phyloP scores from a whole-genome alignment of 2,797 vertebrate species.

The Sylvia borin region DNA sequence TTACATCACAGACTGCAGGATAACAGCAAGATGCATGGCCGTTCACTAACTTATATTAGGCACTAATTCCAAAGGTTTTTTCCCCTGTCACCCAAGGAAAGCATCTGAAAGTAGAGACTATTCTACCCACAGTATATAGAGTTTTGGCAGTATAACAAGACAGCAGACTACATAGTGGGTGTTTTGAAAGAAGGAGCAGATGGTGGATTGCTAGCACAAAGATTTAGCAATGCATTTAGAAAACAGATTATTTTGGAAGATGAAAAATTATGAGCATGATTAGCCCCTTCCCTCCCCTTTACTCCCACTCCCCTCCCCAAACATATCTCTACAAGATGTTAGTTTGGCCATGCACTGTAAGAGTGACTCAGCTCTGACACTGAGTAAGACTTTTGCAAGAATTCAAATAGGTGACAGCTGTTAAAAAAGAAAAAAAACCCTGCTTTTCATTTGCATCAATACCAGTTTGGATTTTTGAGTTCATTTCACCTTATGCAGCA shows the following conservation, averaged over 20 bases:
- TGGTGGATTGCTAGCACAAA: conserved; percentile 60
- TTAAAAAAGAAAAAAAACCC: background rate
- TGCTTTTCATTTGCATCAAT: background rate
- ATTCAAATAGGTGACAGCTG: conserved; percentile 9
- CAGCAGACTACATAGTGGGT: conserved; percentile 45
- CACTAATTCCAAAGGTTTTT: background rate
- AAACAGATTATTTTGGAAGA: conserved; percentile 64
- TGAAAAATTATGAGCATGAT: conserved; percentile 59
- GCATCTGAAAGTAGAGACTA: conserved; percentile 22
- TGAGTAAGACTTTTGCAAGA: background rate
- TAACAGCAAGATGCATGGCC: conserved; percentile 11
- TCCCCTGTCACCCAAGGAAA: conserved; percentile 24
- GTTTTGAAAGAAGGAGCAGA: conserved; percentile 61
- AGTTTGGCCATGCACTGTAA: background rate
- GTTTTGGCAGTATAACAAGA: conserved; percentile 47
- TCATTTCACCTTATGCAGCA: background rate
- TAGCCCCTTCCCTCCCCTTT: conserved; percentile 7
- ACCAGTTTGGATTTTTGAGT: background rate
- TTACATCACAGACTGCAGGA: conserved; percentile 31
- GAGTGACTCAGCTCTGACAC: conserved; percentile 23
- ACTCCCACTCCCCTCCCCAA: conserved; percentile 35
- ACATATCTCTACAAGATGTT: conserved; percentile 37
- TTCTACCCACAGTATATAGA: conserved; percentile 1
- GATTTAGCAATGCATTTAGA: conserved; percentile 50
- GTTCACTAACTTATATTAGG: background rate